Evolutionary conservation across 2,113 vertebrate genomes (phyloP).

Genomic region (Suncus etruscus): DNA sequence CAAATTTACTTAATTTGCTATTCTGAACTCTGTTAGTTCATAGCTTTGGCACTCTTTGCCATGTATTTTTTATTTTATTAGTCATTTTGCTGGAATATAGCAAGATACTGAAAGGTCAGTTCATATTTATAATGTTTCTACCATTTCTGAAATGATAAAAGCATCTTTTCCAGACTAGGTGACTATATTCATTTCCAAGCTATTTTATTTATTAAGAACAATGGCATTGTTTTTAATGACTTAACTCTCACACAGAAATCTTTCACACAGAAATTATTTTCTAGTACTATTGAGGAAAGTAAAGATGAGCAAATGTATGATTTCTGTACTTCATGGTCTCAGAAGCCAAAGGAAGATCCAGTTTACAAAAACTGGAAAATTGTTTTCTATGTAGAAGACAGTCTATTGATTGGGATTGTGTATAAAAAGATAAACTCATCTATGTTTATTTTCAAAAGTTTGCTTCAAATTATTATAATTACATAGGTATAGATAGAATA

Average conservation of each 20-base stretch:
- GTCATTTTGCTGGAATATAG: no score
- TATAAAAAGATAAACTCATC: not conserved
- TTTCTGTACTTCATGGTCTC: not conserved
- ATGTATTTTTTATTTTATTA: no score
- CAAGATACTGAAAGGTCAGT: no score
- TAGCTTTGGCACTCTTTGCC: no score
- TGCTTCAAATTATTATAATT: not conserved
- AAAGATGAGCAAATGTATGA: not conserved
- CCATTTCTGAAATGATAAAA: not conserved
- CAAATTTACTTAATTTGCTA: no score
- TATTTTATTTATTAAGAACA: constrained; percentile 16
- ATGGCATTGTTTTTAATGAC: not conserved
- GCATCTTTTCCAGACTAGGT: not conserved
- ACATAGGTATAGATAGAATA: not conserved
- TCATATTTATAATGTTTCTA: no score
- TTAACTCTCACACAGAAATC: not conserved
- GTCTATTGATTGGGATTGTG: not conserved
- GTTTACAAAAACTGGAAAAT: not conserved
- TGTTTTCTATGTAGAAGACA: not conserved
- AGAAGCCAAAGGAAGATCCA: not conserved
- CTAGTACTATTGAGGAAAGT: not conserved
- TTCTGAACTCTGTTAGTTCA: no score
- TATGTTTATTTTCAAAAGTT: not conserved
- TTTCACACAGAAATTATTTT: not conserved
- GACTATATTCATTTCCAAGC: not conserved